phyloP scores from a whole-genome alignment of 2,888 invertebrate genomes.

The Podotricha telesiphe region DNA sequence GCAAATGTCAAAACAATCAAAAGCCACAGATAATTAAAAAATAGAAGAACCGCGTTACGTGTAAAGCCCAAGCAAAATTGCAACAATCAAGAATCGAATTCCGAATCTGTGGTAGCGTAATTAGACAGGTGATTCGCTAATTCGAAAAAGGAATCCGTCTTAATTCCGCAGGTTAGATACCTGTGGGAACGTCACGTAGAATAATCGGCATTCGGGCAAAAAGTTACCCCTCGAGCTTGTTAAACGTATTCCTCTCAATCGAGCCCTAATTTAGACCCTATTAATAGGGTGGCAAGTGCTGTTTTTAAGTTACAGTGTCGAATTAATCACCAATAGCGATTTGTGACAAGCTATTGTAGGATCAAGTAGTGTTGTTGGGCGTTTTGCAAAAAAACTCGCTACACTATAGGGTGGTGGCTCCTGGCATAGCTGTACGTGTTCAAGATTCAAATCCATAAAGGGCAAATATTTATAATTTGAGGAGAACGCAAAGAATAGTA shows the following conservation, averaged over 20 bases:
- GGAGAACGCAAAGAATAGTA: no score
- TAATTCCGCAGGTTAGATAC: conserved; percentile 57
- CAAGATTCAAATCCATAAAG: no score
- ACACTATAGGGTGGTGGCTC: background rate
- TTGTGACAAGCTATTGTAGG: conserved; percentile 1
- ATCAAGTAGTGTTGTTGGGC: conserved; percentile 10
- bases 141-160: conserved; percentile 76
- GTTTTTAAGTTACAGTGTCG: background rate
- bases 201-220: conserved; percentile 76
- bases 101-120: conserved; percentile 63
- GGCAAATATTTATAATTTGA: no score
- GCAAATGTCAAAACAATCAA: conserved; percentile 8
- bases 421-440: no score
- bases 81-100: conserved; percentile 51
- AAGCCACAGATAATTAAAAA: background rate
- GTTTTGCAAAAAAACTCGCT: background rate
- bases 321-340: conserved; percentile 9
- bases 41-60: conserved; percentile 9
- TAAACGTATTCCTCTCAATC: conserved; percentile 20
- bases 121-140: conserved; percentile 83
- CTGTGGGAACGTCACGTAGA: conserved; percentile 82
- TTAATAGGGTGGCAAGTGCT: conserved; percentile 17
- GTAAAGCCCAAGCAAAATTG: conserved; percentile 34
- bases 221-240: conserved; percentile 55
- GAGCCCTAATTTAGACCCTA: conserved; percentile 28